Base-by-base conservation (phyloP, 2,113 vertebrate genomes). In the Genyomyrus donnyi region DNA sequence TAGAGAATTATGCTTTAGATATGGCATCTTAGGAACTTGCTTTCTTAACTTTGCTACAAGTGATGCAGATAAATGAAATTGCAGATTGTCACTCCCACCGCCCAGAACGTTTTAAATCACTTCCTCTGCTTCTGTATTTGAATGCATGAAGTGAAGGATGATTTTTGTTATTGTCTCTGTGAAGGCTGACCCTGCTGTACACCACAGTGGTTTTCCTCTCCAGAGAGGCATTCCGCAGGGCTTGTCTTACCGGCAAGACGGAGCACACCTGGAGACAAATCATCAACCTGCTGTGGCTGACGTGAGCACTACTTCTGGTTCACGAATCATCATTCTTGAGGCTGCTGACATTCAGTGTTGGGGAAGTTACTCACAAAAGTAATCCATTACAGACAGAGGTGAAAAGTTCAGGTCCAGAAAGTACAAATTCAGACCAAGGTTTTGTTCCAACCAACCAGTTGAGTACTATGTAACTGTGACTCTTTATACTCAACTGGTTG, bases 191-290 rank as follows among this genome's bases (percentile, higher is more conserved):
- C 0, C 92, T 99, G 0, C 95, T 99, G 89, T 99, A 99, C 93
- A 97, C 98, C 0, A 99, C 98, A 2, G 91, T 97, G 85, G 94
- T 97, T 6, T 99, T 99, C 94, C 92, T 99, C 45, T 98, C 98
- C 91, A 97, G 98, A 93, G 98, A 99, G 90, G 98, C 98, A 0
- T 99, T 99, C 93, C 95, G 98, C 52, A 98, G 96, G 95, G 98
- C 98, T 11, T 99, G 98, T 94, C 93, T 99, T 90, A 99, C 98
- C 89, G 96, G 96, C 7, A 94, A 94, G 24, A 11, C 93, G 27
- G 96, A 95, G 92, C 95, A 95, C 91, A 97, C 97, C 91, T 99
- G 98, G 98, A 96, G 94, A 92, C 97, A 97, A 94, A 96, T 97
- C 24, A 93, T 99, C 91, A 98, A 99, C 93, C 96, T 99, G 0